Base-by-base conservation (phyloP, 2,888 invertebrate genomes). In the Podabrus alpinus region DNA sequence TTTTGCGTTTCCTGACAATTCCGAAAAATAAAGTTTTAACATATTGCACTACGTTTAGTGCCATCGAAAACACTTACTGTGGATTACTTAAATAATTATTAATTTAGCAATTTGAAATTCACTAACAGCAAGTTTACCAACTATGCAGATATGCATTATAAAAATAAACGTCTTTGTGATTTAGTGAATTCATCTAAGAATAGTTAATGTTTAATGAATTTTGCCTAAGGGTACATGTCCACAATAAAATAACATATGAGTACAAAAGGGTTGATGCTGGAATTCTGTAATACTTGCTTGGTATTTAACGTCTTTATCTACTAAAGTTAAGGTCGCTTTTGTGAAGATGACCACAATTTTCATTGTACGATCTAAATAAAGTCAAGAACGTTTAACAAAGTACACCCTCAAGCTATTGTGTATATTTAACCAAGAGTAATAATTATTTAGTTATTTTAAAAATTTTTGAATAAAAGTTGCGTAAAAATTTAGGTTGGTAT, bases 261-360 rank as follows among this genome's bases (percentile, higher is more conserved):
- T 64, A 64, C n/a, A 45, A 45, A 76, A 79, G 79, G 78, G 80
- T 79, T 77, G 79, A 81, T 81, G 82, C 80, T 79, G 80, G 79
- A 80, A 82, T 81, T 79, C 79, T 78, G 81, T 81, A 82, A 73
- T 80, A 80, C 79, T 81, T 83, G 81, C 80, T 76, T 76, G 77
- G 79, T 75, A 76, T 80, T 81, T 80, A 81, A 75, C 79, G 79
- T 79, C 78, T 78, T 77, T 75, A 45, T 45, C 45, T 77, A 77
- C 77, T 77, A 75, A 78, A 77, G 77, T 75, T 75, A 75, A 59
- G 66, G 67, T 19, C 71, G 80, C 80, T 80, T 80, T 81, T 81
- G 80, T 76, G 74, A 71, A 19, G 78, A 70, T 72, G 75, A 76
- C 61, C 77, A 75, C 71, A 76, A 73, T 77, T 77, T 78, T 77